Percentiles rank a stretch among this genome's conserved stretches.
These are phyloP conservation scores for Cabera pusaria DNA, from an alignment of 2,888 invertebrate species.

Conservation along the genomic window DNA sequence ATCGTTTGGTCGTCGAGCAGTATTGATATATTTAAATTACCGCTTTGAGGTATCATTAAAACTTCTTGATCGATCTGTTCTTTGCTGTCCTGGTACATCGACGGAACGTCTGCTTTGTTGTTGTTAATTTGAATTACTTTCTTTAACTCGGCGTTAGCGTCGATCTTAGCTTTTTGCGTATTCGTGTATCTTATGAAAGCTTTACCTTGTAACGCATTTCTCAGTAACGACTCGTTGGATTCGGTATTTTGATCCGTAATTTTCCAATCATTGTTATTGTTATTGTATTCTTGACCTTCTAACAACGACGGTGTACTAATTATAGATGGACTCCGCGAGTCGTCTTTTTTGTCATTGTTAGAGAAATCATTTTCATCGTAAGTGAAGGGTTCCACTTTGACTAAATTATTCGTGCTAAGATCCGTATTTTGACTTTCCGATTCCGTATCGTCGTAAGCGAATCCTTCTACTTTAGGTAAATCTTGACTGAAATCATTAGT, in stretches of 20 bases:
- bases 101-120: constrained; percentile 79
- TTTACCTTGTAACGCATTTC: constrained; percentile 93
- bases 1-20: constrained; percentile 75
- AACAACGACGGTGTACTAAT: constrained; percentile 79
- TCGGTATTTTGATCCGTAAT: constrained; percentile 88
- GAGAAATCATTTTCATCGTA: constrained; percentile 68
- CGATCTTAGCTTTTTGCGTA: constrained; percentile 77
- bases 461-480: constrained; percentile 88
- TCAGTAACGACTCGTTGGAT: constrained; percentile 88
- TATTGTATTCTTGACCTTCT: constrained; percentile 83
- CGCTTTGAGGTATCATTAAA: constrained; percentile 68
- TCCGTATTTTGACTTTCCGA: constrained; percentile 90
- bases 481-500: constrained; percentile 84
- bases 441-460: constrained; percentile 90
- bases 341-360: constrained; percentile 71
- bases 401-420: constrained; percentile 84
- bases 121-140: constrained; percentile 72
- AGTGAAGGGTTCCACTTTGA: constrained; percentile 70
- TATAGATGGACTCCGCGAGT: constrained; percentile 61
- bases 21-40: constrained; percentile 75
- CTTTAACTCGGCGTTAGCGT: constrained; percentile 65
- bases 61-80: constrained; percentile 62
- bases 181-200: constrained; percentile 83
- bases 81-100: constrained; percentile 79
- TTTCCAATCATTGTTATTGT: constrained; percentile 93